Conservation (phyloP, 2,888 invertebrate genomes). For the Dysmachus trigonus region DNA sequence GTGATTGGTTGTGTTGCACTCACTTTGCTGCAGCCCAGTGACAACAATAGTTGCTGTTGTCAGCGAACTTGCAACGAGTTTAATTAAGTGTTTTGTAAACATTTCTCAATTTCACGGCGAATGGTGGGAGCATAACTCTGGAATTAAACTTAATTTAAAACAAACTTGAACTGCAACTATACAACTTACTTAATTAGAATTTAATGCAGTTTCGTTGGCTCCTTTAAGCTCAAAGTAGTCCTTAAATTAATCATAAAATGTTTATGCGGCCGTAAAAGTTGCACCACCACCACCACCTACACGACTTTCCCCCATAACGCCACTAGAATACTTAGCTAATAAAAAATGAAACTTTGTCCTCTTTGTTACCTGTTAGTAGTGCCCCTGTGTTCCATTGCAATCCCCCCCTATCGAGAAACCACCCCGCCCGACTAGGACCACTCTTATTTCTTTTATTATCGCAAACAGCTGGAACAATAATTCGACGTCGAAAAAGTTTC, state of each 20-base stretch:
- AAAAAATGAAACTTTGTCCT: conserved; percentile 40
- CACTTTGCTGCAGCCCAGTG: neutral
- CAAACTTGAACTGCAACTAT: neutral
- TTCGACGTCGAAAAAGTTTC: conserved; percentile 37
- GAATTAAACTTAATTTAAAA: conserved; percentile 20
- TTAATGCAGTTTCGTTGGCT: conserved; percentile 1
- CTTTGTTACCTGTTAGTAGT: conserved; percentile 31
- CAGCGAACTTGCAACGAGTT: neutral
- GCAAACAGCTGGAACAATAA: conserved; percentile 41
- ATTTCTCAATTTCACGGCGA: neutral
- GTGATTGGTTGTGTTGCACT: neutral
- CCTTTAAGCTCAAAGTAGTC: conserved; percentile 23
- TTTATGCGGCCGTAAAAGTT: conserved; percentile 31
- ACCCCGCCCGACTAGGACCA: neutral
- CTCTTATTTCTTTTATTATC: conserved; percentile 39
- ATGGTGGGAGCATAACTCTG: neutral
- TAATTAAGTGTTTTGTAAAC: neutral
- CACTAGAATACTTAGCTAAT: conserved; percentile 35
- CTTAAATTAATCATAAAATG: conserved; percentile 34
- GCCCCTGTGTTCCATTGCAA: neutral
- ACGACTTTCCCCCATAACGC: conserved; percentile 3
- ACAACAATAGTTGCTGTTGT: neutral
- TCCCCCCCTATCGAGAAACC: neutral
- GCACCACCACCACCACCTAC: conserved; percentile 24
- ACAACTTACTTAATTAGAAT: conserved; percentile 32